A percentile compares a stretch with the other conserved stretches of the same genome.
These are phyloP conservation scores for Cyaniris semiargus DNA, from an alignment of 2,888 invertebrate genomes.

Conservation along the genomic window DNA sequence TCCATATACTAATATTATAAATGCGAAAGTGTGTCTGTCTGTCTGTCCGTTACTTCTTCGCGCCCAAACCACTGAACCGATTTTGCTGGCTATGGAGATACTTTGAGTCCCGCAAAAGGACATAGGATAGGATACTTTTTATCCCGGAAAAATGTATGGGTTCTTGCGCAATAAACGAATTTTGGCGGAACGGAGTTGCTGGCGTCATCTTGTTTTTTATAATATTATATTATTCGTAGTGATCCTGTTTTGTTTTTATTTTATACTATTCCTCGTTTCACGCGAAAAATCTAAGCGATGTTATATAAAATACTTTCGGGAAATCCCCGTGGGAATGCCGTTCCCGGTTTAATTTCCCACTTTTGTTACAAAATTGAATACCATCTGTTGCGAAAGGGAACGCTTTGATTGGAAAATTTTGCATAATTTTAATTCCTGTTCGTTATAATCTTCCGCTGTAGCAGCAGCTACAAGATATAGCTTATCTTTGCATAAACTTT, in stretches of 20 bases:
- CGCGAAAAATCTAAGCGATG: not conserved
- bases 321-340: constrained; percentile 34
- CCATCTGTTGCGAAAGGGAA: constrained; percentile 42
- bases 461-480: not conserved
- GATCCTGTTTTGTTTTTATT: not conserved
- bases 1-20: too few relatives aligned
- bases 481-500: not conserved
- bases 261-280: not conserved
- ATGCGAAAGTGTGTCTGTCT: too few relatives aligned
- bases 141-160: too few relatives aligned
- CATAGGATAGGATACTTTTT: too few relatives aligned
- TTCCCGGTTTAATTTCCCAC: constrained; percentile 42
- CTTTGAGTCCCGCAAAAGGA: too few relatives aligned
- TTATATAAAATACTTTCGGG: constrained; percentile 36
- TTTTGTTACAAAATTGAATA: constrained; percentile 44
- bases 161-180: too few relatives aligned
- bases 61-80: too few relatives aligned
- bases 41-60: too few relatives aligned
- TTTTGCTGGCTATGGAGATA: too few relatives aligned
- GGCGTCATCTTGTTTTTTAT: too few relatives aligned
- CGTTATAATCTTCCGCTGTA: not conserved
- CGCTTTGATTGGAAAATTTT: constrained; percentile 22
- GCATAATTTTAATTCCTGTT: constrained; percentile 17
- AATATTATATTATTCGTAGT: too few relatives aligned
- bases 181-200: too few relatives aligned